Conservation (phyloP, 1,140 invertebrate species). For the Brachionus rubens region DNA sequence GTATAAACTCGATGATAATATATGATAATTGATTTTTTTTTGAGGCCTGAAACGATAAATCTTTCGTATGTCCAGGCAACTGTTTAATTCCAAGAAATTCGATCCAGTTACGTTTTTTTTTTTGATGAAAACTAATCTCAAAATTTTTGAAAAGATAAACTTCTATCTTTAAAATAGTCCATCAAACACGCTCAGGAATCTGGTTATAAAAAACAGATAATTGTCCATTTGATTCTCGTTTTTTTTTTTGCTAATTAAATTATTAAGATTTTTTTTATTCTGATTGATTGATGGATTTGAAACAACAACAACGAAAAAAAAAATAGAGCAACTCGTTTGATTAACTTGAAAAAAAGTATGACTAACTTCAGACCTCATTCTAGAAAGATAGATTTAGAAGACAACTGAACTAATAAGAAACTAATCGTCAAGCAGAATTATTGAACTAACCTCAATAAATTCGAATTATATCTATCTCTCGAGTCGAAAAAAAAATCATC, state of each 20-base stretch:
- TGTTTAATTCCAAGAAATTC: background rate
- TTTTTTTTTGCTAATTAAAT: conserved; percentile 30
- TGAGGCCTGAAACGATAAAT: too few species aligned
- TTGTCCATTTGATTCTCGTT: conserved; percentile 24
- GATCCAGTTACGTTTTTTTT: background rate
- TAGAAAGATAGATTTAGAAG: background rate
- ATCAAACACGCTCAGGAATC: background rate
- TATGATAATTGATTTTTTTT: too few species aligned
- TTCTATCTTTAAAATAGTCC: conserved; percentile 33
- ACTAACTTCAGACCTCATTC: background rate
- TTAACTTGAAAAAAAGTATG: conserved; percentile 14
- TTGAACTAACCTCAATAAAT: conserved; percentile 15
- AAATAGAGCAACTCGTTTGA: background rate
- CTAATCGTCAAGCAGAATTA: conserved; percentile 41
- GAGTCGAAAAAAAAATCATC: too few species aligned
- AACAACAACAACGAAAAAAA: background rate
- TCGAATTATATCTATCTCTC: too few species aligned
- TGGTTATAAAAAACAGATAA: conserved; percentile 25
- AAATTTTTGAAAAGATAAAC: background rate
- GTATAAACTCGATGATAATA: too few species aligned
- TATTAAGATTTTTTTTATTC: background rate
- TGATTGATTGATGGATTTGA: conserved; percentile 22
- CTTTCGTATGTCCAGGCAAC: too few species aligned
- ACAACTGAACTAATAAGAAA: conserved; percentile 43
- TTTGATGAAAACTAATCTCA: background rate